Conservation (phyloP, 2,888 invertebrate genomes). For the Papilio protenor region DNA sequence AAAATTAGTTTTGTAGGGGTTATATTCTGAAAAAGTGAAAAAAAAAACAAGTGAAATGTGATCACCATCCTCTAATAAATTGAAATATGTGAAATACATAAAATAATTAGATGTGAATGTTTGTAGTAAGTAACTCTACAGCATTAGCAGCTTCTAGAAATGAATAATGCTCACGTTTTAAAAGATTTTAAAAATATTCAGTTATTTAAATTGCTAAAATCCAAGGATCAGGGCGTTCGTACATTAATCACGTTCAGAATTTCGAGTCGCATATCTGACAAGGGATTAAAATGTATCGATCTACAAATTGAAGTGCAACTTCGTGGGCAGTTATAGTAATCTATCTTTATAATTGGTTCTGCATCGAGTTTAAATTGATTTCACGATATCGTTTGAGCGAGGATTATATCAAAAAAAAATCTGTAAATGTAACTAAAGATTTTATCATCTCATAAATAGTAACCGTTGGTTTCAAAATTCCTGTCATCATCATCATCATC, state of each 20-base stretch:
- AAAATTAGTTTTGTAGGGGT: too few relatives aligned
- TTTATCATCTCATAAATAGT: too few relatives aligned
- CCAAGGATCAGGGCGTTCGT: conserved; percentile 46
- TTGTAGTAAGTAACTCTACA: too few relatives aligned
- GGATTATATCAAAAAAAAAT: neutral
- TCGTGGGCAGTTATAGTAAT: conserved; percentile 71
- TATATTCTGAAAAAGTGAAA: too few relatives aligned
- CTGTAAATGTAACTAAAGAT: too few relatives aligned
- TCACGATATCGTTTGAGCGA: conserved; percentile 12
- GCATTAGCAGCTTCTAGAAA: too few relatives aligned
- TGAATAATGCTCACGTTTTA: neutral
- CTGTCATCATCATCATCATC: too few relatives aligned
- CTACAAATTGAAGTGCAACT: conserved; percentile 75
- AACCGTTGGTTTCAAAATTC: too few relatives aligned
- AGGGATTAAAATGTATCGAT: conserved; percentile 77
- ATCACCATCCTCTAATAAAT: too few relatives aligned
- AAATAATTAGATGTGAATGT: too few relatives aligned
- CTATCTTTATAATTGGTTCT: conserved; percentile 77
- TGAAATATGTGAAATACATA: too few relatives aligned
- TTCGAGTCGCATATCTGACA: conserved; percentile 65
- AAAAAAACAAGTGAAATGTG: too few relatives aligned
- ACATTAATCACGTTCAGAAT: conserved; percentile 61
- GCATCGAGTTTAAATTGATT: conserved; percentile 51
- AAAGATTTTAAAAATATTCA: conserved; percentile 12
- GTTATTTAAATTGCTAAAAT: conserved; percentile 51